phyloP scores from a whole-genome alignment of 1,140 invertebrate species.

The Drosophila pectinifera region DNA sequence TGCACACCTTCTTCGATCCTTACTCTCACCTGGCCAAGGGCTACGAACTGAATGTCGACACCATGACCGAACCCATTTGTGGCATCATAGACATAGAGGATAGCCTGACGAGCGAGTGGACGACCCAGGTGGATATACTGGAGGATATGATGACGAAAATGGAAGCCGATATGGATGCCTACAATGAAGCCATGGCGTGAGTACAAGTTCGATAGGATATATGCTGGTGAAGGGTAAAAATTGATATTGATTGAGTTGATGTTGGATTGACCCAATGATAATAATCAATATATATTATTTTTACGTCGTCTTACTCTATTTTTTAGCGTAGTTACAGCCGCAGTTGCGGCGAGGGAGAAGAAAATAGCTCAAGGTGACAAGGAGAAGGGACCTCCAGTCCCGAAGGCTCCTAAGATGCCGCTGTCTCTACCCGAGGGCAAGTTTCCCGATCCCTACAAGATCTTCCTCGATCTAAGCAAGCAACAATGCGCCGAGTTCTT shows the following conservation, averaged over 20 bases:
- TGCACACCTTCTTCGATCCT: conserved; percentile 67
- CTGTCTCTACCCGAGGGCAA: conserved; percentile 29
- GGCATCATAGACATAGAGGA: conserved; percentile 64
- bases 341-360: not conserved
- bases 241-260: no score
- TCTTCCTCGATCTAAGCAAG: conserved; percentile 51
- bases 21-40: conserved; percentile 63
- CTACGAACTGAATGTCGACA: conserved; percentile 11
- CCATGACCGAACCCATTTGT: conserved; percentile 26
- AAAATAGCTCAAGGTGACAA: not conserved
- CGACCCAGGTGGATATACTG: conserved; percentile 51
- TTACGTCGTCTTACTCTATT: no score
- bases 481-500: conserved; percentile 42
- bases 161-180: conserved; percentile 26
- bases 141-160: conserved; percentile 38
- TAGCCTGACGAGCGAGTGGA: conserved; percentile 63
- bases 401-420: conserved; percentile 51
- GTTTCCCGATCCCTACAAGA: conserved; percentile 60
- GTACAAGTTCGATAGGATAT: not conserved
- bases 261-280: no score
- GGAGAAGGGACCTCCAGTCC: not conserved
- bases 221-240: no score
- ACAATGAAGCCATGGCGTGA: conserved; percentile 42
- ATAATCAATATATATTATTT: not conserved
- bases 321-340: not conserved